phyloP scores from a whole-genome alignment of 2,888 invertebrate genomes.

The Xiphydria camelus region DNA sequence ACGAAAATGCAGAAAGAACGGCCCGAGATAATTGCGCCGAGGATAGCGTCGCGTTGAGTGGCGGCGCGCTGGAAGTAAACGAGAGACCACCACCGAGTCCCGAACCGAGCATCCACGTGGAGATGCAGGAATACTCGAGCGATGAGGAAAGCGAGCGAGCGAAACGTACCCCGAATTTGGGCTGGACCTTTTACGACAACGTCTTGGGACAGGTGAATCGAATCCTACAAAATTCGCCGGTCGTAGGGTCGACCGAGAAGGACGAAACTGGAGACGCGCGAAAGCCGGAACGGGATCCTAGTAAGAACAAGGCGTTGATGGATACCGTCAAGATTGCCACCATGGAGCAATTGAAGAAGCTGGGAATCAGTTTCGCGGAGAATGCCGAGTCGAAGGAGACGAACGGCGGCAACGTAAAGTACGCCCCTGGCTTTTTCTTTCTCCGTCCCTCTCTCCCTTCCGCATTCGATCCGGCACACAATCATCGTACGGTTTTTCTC shows the following conservation, averaged over 20 bases:
- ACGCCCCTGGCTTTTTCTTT: slow-evolving; percentile 17
- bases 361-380: slow-evolving; percentile 49
- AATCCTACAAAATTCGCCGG: slow-evolving; percentile 59
- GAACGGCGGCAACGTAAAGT: slow-evolving; percentile 39
- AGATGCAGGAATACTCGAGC: slow-evolving; percentile 59
- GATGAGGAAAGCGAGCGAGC: slow-evolving; percentile 59
- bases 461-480: too few relatives aligned
- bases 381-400: slow-evolving; percentile 36
- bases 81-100: slow-evolving; percentile 57
- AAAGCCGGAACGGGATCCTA: neutral
- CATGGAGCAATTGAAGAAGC: slow-evolving; percentile 47
- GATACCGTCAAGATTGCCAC: slow-evolving; percentile 50
- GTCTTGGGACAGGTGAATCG: slow-evolving; percentile 67
- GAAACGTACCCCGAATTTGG: slow-evolving; percentile 62
- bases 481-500: too few relatives aligned
- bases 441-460: too few relatives aligned
- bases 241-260: slow-evolving; percentile 14
- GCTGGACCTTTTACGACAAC: slow-evolving; percentile 74
- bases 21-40: slow-evolving; percentile 6
- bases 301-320: slow-evolving; percentile 16
- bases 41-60: slow-evolving; percentile 12
- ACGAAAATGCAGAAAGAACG: neutral
- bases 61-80: slow-evolving; percentile 39
- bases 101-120: slow-evolving; percentile 60
- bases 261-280: neutral